These are phyloP conservation scores for Dromococcyx pavoninus DNA, from an alignment of 2,797 vertebrate species.

Conservation along the genomic window DNA sequence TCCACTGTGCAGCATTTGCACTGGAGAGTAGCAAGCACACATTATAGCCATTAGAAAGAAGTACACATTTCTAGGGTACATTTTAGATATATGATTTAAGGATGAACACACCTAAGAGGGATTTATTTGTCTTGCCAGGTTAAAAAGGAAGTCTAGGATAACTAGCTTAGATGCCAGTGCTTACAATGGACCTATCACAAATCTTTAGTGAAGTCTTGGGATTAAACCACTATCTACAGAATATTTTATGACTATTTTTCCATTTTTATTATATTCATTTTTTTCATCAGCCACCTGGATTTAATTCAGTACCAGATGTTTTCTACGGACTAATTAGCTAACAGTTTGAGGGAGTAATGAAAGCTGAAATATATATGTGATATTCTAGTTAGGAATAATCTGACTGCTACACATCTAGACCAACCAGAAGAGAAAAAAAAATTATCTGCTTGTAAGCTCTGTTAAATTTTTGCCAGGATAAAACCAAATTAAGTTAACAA, in stretches of 20 bases:
- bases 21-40: background rate
- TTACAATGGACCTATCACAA: background rate
- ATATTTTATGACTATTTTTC: background rate
- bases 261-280: slow-evolving; percentile 8
- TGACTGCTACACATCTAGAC: background rate
- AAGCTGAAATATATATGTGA: background rate
- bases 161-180: background rate
- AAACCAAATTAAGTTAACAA: background rate
- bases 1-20: background rate
- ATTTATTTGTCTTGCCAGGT: background rate
- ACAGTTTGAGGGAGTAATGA: background rate
- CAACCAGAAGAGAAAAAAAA: background rate
- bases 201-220: background rate
- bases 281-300: background rate
- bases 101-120: background rate
- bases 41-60: background rate
- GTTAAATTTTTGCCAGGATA: background rate
- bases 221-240: background rate
- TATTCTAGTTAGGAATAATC: background rate
- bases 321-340: slow-evolving; percentile 9
- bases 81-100: background rate
- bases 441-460: background rate
- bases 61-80: background rate
- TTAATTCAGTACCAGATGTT: slow-evolving; percentile 12
- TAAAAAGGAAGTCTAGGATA: background rate